phyloP scores from a whole-genome alignment of 2,113 vertebrate species.

The Zosterops japonicus region DNA sequence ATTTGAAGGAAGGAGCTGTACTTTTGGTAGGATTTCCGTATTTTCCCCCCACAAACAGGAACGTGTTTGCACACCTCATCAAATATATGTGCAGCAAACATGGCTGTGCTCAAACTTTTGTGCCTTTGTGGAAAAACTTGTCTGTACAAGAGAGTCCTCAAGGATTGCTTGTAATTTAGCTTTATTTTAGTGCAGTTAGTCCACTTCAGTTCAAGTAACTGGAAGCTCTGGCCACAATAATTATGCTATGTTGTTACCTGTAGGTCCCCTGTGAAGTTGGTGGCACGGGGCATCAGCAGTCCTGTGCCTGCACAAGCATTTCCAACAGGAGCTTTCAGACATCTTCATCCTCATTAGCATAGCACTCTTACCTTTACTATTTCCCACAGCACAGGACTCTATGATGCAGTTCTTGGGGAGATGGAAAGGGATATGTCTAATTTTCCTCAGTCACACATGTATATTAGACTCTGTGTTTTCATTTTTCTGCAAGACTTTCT shows the following conservation, averaged over 20 bases:
- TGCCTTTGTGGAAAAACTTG: background rate
- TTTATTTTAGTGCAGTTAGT: background rate
- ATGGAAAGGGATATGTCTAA: background rate
- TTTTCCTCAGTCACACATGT: background rate
- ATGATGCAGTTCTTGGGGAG: background rate
- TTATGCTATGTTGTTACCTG: rapidly evolving
- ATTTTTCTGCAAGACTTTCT: background rate
- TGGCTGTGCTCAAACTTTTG: background rate
- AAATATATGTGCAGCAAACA: rapidly evolving
- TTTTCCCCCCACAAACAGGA: rapidly evolving
- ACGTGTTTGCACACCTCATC: rapidly evolving
- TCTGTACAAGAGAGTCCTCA: background rate
- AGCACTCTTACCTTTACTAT: too few species aligned
- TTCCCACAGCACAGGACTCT: background rate
- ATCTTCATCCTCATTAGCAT: background rate
- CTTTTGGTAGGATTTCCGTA: background rate
- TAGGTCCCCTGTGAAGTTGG: background rate
- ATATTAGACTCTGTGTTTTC: background rate
- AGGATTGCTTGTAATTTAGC: background rate
- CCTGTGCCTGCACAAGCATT: rapidly evolving
- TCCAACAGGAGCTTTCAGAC: background rate
- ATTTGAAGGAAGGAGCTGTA: background rate
- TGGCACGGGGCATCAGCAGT: background rate
- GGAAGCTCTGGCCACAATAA: background rate
- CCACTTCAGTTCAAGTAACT: background rate